Evolutionary conservation across 1,140 invertebrate species (phyloP), one percentile per base, ranked within the genome.

Genomic region (Apis cerana): DNA sequence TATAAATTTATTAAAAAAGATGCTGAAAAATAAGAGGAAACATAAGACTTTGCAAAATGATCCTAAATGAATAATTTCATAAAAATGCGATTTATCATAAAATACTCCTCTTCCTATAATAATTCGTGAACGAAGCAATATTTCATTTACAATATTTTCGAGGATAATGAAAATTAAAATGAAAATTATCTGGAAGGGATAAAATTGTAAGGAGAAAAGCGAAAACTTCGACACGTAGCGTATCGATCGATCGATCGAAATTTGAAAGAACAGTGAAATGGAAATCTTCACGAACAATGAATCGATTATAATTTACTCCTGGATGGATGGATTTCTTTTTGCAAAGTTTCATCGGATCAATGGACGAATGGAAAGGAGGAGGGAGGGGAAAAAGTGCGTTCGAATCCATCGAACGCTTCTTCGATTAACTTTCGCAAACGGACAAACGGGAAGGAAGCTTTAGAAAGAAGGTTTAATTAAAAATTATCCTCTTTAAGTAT

Each of bases 301-400:
- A 33, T 27, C 70, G 78, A 80, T 80, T 80, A 80, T 80, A 64
- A 80, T 80, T 80, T 65, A 67, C 79, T 48, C 23, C 79, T 33
- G 33, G 33, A 33, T n/a, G 43, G 43, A 59, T 23, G 50, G 75
- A 43, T 43, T 33, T 27, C 61, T 65, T 61, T 65, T 75, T 23
- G 48, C 71, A 23, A 80, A 75, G 33, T 80, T 80, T 67, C n/a
- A 9, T 9, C 10, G 61, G 50, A 64, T 75, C 50, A 54, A 62
- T 19, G 48, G 43, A 7, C 50, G 19, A 4, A 7, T 54, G 23
- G 23, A 15, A 56, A 17, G 23, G 21, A n/a, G 3, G 19, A 19
- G 7, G 10, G 43, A n/a, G 8, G 11, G 19, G 21, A n/a, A 50
- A 50, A 71, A 71, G n/a, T n/a, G n/a, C 71, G 50, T 48, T 80